Evolutionary conservation across 2,888 invertebrate species (phyloP).

Genomic region (Hoplodrina ambigua): DNA sequence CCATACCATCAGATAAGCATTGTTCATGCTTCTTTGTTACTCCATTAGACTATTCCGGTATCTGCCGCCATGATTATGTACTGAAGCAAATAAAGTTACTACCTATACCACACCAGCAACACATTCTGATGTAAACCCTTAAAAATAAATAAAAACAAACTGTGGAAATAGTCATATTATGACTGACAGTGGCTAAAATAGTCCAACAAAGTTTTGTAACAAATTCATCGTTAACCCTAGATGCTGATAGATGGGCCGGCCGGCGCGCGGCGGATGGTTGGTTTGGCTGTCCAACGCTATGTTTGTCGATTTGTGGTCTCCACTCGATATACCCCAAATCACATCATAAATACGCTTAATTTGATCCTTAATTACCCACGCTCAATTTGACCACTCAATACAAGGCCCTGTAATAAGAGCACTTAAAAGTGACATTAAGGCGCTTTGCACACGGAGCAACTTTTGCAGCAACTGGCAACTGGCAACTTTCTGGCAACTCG

Average conservation of each 20-base stretch:
- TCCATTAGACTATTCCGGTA: background rate
- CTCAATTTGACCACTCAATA: background rate
- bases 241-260: background rate
- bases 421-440: constrained; percentile 20
- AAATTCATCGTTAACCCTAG: background rate
- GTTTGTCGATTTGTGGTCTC: background rate
- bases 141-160: background rate
- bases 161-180: background rate
- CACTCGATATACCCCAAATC: background rate
- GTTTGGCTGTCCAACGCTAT: background rate
- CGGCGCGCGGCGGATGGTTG: too few species aligned
- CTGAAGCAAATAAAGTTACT: background rate
- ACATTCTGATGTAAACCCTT: background rate
- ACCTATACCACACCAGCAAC: background rate
- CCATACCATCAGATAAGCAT: constrained; percentile 21
- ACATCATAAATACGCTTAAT: too few species aligned
- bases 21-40: constrained; percentile 18
- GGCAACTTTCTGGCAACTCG: too few species aligned
- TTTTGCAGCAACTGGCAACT: too few species aligned
- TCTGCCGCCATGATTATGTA: background rate
- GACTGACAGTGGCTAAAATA: background rate
- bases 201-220: background rate
- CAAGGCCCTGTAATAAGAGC: background rate
- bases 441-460: too few species aligned
- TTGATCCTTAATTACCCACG: background rate